Base-by-base conservation (phyloP, 1,140 invertebrate species). In the Drosophila persimilis region DNA sequence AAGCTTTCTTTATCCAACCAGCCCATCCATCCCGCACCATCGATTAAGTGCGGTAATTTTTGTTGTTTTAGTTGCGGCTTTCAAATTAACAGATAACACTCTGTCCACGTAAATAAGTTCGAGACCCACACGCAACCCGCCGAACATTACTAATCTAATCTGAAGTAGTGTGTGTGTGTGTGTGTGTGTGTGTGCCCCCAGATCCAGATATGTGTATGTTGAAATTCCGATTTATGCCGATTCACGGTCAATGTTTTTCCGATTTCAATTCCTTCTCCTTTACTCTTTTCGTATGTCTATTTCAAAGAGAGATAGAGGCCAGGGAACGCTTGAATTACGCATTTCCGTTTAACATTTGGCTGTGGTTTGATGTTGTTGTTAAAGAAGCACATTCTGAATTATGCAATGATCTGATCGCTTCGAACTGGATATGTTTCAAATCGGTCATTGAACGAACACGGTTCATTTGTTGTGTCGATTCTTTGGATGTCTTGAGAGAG, bases 231-330 rank as follows among this genome's bases (percentile, higher is more conserved):
- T 75, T 78, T 88, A 51, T 81, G 74, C 52, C 59, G 56, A 75
- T 86, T 86, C 81, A 86, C 74, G 81, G 81, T 88, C 81, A 86
- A 88, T 85, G 81, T 72, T 81, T 77, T 75, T 48, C 59, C 62
- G 57, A 58, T 69, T 47, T 63, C 54, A 20, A 58, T 52, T 52
- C 20, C 46, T 31, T 45, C 31, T 48, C 13, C 46, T 31, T 45
- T 24, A 62, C 57, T 58, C 39, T 45, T 54, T 43, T 52, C 15
- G 11, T 29, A 45, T 61, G 46, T 51, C 53, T 48, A 41, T 46
- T 13, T 41, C 24, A 39, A 8, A 52, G 11, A 50, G 47, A 46
- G 45, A 57, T 22, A 43, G 24, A 26, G 9, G 6, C 11, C 9
- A 11, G 13, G 24, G 24, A 57, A 15, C 11, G 41, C 24, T 54